A percentile compares a stretch with the other conserved stretches of the same genome.
These are phyloP conservation scores for Anarsia innoxiella DNA, from an alignment of 2,888 invertebrate genomes.

Conservation along the genomic window DNA sequence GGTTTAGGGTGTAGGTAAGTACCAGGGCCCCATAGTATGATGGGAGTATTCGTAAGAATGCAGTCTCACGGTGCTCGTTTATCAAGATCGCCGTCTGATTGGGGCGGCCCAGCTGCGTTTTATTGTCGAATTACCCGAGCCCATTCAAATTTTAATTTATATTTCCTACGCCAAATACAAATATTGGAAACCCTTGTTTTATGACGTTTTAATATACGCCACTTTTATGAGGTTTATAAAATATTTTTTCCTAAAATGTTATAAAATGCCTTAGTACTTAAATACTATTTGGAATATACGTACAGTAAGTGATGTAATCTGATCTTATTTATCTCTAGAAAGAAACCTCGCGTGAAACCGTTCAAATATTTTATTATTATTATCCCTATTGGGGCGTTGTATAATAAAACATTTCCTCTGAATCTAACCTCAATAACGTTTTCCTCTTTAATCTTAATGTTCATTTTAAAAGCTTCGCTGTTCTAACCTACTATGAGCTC, in stretches of 20 bases:
- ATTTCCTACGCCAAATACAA: conserved; percentile 37
- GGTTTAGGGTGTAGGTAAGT: no score
- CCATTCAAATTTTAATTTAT: conserved; percentile 68
- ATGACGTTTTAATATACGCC: conserved; percentile 3
- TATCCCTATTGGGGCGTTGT: conserved; percentile 13
- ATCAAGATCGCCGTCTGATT: conserved; percentile 72
- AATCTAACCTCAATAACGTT: conserved; percentile 31
- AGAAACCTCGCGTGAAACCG: no score
- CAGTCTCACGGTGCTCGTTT: conserved; percentile 71
- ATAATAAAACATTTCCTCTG: conserved; percentile 24
- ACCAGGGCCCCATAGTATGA: neutral
- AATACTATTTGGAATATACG: no score
- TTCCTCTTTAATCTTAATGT: conserved; percentile 46
- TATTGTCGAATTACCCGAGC: conserved; percentile 65
- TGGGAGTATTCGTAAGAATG: conserved; percentile 36
- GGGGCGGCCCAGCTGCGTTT: conserved; percentile 71
- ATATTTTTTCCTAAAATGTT: no score
- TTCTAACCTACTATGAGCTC: conserved; percentile 29
- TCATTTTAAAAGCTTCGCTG: conserved; percentile 43
- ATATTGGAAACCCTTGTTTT: conserved; percentile 35
- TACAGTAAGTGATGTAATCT: no score
- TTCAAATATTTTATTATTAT: conserved; percentile 3
- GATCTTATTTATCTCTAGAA: no score
- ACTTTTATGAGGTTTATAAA: no score
- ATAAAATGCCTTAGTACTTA: no score